Base-by-base conservation (phyloP, 2,797 vertebrate species). In the Xenops minutus region DNA sequence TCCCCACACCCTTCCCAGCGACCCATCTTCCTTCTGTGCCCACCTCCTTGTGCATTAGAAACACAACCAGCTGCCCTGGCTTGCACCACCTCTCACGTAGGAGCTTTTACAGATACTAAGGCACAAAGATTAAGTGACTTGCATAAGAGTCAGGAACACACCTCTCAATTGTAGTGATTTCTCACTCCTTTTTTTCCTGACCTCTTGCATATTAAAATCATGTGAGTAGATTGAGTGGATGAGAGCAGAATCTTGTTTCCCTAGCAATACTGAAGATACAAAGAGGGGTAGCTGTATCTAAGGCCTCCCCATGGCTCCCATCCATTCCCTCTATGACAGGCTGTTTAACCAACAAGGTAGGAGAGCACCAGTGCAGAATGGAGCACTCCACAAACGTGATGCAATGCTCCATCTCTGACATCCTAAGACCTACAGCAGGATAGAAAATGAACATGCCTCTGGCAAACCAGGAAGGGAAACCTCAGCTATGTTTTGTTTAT, bases 51-150 rank as follows among this genome's bases (percentile, higher is more conserved):
- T 22, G 44, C 3, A 0, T n/a, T 26, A 43, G 51, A 88, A 41
- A 80, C 71, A 71, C 24, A 66, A 48, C 24, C 79, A 88, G 63
- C 84, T 83, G 77, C 72, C 73, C 64, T n/a, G 69, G 61, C 68
- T 76, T 54, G 24, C 46, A 73, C 9, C 55, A 64, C 36, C 56
- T 87, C 80, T 44, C 76, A 69, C 46, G 81, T 18, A 39, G 72
- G 79, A 80, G 69, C 56, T 94, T 93, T 77, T 74, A 77, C n/a
- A 68, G 88, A 66, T 93, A 88, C 34, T 93, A 97, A 97, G 95
- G 95, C 96, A 95, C 97, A 82, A 91, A 93, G 69, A 95, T 83
- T 87, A 79, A 93, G 52, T 63, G 71, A 93, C 54, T 94, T 94
- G 95, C 63, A 62, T 92, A 91, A 80, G 62, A 89, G 64, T 79